Evolutionary conservation across 2,888 invertebrate species (phyloP).

Genomic region (Hirudinaria manillensis): DNA sequence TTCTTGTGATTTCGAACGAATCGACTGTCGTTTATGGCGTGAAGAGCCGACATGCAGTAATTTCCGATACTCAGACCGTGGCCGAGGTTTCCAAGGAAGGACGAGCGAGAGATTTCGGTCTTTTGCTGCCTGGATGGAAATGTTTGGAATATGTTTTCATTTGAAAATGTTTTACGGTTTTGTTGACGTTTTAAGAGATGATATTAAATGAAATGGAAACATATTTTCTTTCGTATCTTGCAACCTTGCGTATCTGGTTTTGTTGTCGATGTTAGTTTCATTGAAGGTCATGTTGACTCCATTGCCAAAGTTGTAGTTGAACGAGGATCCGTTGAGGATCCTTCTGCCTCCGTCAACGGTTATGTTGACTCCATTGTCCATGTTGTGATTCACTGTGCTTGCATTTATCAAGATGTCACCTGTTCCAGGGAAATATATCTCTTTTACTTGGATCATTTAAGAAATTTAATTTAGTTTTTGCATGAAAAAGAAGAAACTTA

Average conservation of each 20-base stretch:
- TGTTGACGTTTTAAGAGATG: neutral
- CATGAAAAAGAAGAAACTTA: neutral
- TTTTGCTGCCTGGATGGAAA: conserved; percentile 30
- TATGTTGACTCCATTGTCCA: conserved; percentile 73
- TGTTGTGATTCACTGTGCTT: conserved; percentile 78
- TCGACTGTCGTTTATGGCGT: conserved; percentile 78
- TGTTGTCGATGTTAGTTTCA: conserved; percentile 48
- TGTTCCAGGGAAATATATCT: conserved; percentile 10
- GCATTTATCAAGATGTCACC: conserved; percentile 89
- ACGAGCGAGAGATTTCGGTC: conserved; percentile 55
- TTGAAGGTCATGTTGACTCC: conserved; percentile 45
- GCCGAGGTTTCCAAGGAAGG: conserved; percentile 65
- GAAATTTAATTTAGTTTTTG: neutral
- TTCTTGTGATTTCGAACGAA: conserved; percentile 74
- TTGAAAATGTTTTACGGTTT: neutral
- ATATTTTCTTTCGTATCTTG: too few relatives aligned
- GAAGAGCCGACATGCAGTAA: conserved; percentile 57
- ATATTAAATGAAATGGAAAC: neutral
- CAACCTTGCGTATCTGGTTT: conserved; percentile 39
- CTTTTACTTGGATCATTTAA: neutral
- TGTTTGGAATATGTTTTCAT: too few relatives aligned
- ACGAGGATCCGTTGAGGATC: conserved; percentile 77
- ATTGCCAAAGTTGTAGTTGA: conserved; percentile 80
- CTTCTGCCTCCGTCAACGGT: conserved; percentile 88
- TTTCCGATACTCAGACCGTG: conserved; percentile 86